Conservation (phyloP, 2,113 vertebrate genomes). For the Pachyramphus minor region DNA sequence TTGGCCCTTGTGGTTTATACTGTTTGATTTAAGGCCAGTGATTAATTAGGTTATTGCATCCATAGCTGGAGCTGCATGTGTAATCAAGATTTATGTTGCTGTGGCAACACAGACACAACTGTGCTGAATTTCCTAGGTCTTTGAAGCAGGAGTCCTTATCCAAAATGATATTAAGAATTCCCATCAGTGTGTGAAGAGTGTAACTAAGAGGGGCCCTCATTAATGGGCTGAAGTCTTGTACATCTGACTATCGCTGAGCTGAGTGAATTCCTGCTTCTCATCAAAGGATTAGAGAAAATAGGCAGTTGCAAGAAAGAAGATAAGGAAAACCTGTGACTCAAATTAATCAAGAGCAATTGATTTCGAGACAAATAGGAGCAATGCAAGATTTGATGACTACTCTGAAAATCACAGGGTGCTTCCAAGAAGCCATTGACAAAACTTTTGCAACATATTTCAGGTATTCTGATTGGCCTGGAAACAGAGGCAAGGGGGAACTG, state of each 20-base stretch:
- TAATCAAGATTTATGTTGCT: background rate
- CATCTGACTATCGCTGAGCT: background rate
- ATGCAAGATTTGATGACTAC: background rate
- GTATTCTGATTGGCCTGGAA: background rate
- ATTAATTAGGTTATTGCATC: background rate
- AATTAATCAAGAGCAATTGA: background rate
- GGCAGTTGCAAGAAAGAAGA: background rate
- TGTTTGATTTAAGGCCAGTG: background rate
- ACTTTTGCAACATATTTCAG: background rate
- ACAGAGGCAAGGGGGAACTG: background rate
- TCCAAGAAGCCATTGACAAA: background rate
- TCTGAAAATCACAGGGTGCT: background rate
- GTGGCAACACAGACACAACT: background rate
- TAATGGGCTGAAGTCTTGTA: background rate
- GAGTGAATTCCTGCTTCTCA: background rate
- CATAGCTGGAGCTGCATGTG: background rate
- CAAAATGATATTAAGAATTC: background rate
- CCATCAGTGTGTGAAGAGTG: background rate
- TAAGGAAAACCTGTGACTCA: background rate
- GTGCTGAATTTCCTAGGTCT: constrained; percentile 7
- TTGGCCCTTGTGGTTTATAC: background rate
- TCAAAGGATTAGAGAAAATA: background rate
- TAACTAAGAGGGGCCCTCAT: background rate
- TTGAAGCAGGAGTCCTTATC: background rate
- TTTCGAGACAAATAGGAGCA: background rate